phyloP scores from a whole-genome alignment of 1,140 invertebrate genomes.

The Drosophila mayri region DNA sequence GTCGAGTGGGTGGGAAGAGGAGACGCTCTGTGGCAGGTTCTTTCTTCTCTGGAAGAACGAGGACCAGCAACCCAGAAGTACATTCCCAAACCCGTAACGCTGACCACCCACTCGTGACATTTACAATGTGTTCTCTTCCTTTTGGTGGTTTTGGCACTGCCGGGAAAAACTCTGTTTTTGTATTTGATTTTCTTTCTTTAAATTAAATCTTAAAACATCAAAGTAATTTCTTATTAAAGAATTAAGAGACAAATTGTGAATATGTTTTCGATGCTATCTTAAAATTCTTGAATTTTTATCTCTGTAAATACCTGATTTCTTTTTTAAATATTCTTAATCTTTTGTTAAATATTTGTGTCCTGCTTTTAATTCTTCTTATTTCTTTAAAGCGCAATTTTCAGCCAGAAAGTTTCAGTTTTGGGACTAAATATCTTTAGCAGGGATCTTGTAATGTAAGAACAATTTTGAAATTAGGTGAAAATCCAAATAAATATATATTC shows the following conservation, averaged over 20 bases:
- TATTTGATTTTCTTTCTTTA: background rate
- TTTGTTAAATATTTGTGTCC: background rate
- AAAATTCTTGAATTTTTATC: too few species aligned
- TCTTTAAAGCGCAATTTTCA: background rate
- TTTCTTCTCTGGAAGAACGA: constrained; percentile 27
- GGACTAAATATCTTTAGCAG: background rate
- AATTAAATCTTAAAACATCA: background rate
- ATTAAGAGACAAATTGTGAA: background rate
- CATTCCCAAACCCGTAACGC: constrained; percentile 2
- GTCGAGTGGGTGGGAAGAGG: constrained; percentile 40
- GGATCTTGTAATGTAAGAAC: too few species aligned
- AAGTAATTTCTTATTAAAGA: background rate
- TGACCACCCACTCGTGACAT: constrained; percentile 47
- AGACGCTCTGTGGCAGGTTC: background rate
- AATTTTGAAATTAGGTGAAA: background rate
- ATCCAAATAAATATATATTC: too few species aligned
- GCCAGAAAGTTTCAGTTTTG: background rate
- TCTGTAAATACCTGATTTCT: background rate
- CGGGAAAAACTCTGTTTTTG: background rate
- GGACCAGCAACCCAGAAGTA: constrained; percentile 12
- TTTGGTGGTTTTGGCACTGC: constrained; percentile 27
- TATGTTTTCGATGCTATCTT: background rate
- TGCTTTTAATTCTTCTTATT: background rate
- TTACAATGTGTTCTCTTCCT: constrained; percentile 62
- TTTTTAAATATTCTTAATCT: background rate